Evolutionary conservation across 2,797 vertebrate genomes (phyloP).

Genomic region (Gastrophryne carolinensis): DNA sequence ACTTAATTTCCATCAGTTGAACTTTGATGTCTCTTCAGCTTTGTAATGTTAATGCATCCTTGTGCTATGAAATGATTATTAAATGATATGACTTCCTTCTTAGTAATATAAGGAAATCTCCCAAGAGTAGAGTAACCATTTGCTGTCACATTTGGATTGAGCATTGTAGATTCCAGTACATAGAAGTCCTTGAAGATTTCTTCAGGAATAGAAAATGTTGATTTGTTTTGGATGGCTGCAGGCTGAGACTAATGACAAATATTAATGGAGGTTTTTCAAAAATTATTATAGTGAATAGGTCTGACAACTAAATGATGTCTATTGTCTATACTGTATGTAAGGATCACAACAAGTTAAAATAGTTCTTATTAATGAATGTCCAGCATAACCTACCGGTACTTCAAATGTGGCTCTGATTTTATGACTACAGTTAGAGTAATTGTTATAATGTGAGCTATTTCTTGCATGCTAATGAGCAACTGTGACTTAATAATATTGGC

Average conservation of each 20-base stretch:
- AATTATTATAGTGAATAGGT: neutral
- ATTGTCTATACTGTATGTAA: neutral
- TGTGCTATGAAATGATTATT: constrained; percentile 22
- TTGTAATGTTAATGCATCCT: neutral
- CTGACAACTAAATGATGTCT: neutral
- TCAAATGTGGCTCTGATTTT: neutral
- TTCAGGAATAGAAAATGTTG: neutral
- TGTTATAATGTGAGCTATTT: neutral
- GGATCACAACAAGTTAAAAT: no score
- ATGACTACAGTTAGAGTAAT: neutral
- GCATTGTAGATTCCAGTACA: neutral
- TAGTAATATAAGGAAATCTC: neutral
- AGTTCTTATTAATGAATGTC: no score
- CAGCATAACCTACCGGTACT: no score
- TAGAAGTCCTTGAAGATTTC: neutral
- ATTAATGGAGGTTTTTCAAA: neutral
- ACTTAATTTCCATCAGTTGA: neutral
- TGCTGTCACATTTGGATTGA: neutral
- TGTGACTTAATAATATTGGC: neutral
- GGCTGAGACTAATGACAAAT: neutral
- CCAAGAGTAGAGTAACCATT: neutral
- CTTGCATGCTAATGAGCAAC: neutral
- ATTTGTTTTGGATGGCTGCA: neutral
- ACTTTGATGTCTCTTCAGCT: neutral
- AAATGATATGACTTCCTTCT: constrained; percentile 2